phyloP scores from a whole-genome alignment of 2,113 vertebrate species.

The Macquaria ambigua region DNA sequence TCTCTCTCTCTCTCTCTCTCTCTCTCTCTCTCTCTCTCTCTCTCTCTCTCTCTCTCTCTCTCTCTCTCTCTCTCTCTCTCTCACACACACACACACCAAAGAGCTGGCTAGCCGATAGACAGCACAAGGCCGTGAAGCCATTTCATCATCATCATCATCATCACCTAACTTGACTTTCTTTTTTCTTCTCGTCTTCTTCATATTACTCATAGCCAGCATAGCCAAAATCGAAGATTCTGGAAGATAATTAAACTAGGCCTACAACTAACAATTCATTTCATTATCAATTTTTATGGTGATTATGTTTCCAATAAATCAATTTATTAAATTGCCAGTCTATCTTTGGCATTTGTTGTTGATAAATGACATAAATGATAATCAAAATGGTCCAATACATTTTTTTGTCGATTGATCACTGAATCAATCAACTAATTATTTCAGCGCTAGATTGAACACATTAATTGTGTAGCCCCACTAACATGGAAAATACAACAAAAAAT shows the following conservation, averaged over 20 bases:
- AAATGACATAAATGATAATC: neutral
- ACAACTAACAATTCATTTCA: neutral
- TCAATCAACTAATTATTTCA: neutral
- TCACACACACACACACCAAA: neutral
- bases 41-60: slow-evolving; percentile 17
- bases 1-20: too few species aligned
- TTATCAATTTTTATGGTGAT: neutral
- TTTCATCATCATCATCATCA: slow-evolving; percentile 43
- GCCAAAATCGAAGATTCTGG: neutral
- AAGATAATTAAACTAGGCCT: neutral
- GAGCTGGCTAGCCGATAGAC: slow-evolving; percentile 7
- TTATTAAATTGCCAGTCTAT: neutral
- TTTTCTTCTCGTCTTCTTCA: neutral
- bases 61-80: neutral
- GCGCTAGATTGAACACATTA: neutral
- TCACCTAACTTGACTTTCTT: neutral
- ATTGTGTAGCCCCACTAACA: neutral
- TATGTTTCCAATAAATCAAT: neutral
- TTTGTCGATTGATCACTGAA: neutral
- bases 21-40: too few species aligned
- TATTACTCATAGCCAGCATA: neutral
- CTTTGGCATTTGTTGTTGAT: neutral
- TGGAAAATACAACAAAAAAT: neutral
- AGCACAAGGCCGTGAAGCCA: slow-evolving; percentile 18
- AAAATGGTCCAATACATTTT: neutral